Conservation (phyloP, 2,888 invertebrate genomes). For the Baccha elongata region DNA sequence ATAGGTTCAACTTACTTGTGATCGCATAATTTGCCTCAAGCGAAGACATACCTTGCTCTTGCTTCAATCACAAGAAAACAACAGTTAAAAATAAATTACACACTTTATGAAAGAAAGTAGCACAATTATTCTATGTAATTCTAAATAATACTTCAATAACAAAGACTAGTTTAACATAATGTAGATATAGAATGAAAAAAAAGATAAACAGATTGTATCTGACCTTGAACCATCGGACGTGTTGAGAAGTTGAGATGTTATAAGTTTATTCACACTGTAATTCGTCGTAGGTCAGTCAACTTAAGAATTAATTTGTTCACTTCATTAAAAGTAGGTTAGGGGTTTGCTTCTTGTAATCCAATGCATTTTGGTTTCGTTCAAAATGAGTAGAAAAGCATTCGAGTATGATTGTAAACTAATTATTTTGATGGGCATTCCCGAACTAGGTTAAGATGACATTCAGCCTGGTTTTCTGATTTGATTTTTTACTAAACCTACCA, state of each 20-base stretch:
- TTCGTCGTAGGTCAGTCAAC: constrained; percentile 66
- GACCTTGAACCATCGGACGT: no score
- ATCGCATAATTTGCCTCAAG: no score
- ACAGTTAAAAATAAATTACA: no score
- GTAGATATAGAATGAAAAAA: constrained; percentile 36
- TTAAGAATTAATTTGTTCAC: constrained; percentile 63
- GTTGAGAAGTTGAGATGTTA: no score
- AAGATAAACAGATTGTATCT: constrained; percentile 39
- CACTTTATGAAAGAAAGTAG: constrained; percentile 18
- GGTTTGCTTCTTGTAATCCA: constrained; percentile 44
- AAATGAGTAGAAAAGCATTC: constrained; percentile 36
- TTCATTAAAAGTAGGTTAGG: constrained; percentile 32
- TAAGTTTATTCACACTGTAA: constrained; percentile 47
- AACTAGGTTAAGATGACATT: constrained; percentile 66
- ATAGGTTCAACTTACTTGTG: no score
- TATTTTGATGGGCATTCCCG: constrained; percentile 35
- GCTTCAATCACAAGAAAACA: no score
- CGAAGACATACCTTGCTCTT: no score
- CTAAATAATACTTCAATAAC: constrained; percentile 9
- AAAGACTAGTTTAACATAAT: constrained; percentile 35
- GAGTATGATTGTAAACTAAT: constrained; percentile 59
- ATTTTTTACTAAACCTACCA: no score
- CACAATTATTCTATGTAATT: background rate
- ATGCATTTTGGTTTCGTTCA: constrained; percentile 38
- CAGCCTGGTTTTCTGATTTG: constrained; percentile 46